Conservation (phyloP, 2,113 vertebrate genomes). For the Euleptes europaea region DNA sequence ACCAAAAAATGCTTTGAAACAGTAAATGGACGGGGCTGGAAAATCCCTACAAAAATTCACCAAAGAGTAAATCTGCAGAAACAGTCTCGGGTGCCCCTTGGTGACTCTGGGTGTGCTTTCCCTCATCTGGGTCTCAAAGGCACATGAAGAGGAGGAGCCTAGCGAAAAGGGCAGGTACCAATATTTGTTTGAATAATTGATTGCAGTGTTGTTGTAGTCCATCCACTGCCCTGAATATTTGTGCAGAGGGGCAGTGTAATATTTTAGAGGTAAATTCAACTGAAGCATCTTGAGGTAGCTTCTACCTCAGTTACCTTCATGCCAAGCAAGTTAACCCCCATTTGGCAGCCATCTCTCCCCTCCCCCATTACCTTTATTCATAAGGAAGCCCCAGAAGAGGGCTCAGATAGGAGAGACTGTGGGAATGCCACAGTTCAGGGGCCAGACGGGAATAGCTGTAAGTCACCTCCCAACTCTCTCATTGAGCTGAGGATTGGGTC, state of each 20-base stretch:
- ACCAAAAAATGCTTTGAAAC: constrained; percentile 47
- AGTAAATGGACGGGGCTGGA: constrained; percentile 19
- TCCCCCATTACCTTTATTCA: not conserved
- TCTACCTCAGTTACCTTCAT: not conserved
- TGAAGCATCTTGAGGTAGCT: not conserved
- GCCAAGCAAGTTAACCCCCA: no score
- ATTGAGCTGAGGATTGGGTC: not conserved
- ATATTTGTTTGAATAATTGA: not conserved
- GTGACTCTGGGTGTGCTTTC: not conserved
- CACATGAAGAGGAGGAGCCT: not conserved
- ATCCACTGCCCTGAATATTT: not conserved
- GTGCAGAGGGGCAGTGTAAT: not conserved
- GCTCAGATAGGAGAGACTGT: no score
- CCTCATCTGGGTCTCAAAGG: not conserved
- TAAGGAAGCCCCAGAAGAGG: not conserved
- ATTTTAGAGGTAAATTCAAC: not conserved
- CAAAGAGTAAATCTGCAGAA: constrained; percentile 24
- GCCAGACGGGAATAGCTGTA: no score
- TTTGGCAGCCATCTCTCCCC: no score
- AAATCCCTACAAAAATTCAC: not conserved
- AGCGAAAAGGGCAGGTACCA: constrained; percentile 64
- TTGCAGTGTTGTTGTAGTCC: constrained; percentile 6
- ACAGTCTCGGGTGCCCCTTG: not conserved
- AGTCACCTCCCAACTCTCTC: not conserved
- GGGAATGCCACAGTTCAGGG: not conserved